Evolutionary conservation across 2,113 vertebrate species (phyloP), one percentile per base, ranked within the genome.

Genomic region (Nyctibius bracteatus): DNA sequence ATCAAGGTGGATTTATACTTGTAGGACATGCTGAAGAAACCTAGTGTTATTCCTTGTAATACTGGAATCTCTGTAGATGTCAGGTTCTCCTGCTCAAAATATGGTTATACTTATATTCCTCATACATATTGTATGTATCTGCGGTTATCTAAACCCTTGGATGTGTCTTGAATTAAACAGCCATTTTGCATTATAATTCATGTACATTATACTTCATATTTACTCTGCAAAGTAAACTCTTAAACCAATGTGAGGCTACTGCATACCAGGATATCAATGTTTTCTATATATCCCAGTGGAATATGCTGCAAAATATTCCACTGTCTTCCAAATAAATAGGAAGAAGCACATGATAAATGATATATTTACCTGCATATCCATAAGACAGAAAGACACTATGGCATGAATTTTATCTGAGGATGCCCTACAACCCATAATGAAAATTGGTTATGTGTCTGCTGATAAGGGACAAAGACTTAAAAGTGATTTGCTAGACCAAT

Each of bases 121-220:
- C 94, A 92, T 95, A 78, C 80, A 95, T 94, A 95, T 86, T 93
- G 70, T 75, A 94, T 91, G 49, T 72, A 91, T 87, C 83, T 92
- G 70, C 78, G 89, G 79, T 82, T 83, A 92, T 85, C 91, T 81
- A 85, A 97, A 72, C 79, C 81, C 81, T 96, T 94, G 65, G 24
- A 54, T 88, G 75, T 91, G 70, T 92, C 72, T 91, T 94, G 95
- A 95, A 96, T 95, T 94, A 93, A 90, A 66, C 59, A 97, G 88
- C 67, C 62, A 1, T 88, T 94, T 91, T 94, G 73, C 73, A 91
- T 93, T 94, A 84, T 92, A 91, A 89, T 96, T 86, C 70, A 77
- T 92, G 81, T 89, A 87, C 65, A 44, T 93, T 83, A 79, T 74
- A 59, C 43, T 91, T 92, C 19, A 25, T 91, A 84, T 89, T 89